phyloP scores from a whole-genome alignment of 2,797 vertebrate genomes.

The Eospalax fontanierii region DNA sequence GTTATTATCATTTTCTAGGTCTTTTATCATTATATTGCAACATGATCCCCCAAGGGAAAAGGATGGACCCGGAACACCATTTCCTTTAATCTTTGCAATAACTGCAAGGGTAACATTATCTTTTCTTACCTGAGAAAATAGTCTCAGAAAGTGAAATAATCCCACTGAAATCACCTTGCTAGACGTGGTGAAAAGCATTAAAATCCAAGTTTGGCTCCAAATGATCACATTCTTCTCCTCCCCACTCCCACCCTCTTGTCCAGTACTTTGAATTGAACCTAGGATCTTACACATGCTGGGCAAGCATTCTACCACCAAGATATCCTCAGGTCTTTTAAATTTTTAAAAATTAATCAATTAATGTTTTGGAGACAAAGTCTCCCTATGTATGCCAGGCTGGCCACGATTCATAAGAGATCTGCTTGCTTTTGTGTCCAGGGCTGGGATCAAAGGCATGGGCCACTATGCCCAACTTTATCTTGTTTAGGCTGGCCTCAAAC shows the following conservation, averaged over 20 bases:
- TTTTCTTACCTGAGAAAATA: constrained; percentile 38
- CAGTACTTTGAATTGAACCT: background rate
- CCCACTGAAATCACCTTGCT: background rate
- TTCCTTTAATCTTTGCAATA: background rate
- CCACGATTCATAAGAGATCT: too few species aligned
- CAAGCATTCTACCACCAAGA: background rate
- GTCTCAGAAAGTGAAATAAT: constrained; percentile 1
- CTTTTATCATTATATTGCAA: background rate
- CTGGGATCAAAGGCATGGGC: too few species aligned
- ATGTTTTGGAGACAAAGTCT: background rate
- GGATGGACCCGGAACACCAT: background rate
- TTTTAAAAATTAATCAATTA: background rate
- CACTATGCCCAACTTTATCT: too few species aligned
- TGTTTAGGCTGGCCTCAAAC: background rate
- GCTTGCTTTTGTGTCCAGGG: too few species aligned
- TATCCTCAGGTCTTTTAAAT: background rate
- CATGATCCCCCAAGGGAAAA: background rate
- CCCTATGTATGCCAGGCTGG: too few species aligned
- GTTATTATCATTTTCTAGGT: background rate
- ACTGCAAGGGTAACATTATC: background rate
- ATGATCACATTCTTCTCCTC: constrained; percentile 3
- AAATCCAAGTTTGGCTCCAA: constrained; percentile 1
- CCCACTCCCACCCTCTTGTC: background rate
- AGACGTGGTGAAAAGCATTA: constrained; percentile 7
- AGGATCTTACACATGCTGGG: background rate